Base-by-base conservation (phyloP, 1,140 invertebrate species). In the Sitodiplosis mosellana region DNA sequence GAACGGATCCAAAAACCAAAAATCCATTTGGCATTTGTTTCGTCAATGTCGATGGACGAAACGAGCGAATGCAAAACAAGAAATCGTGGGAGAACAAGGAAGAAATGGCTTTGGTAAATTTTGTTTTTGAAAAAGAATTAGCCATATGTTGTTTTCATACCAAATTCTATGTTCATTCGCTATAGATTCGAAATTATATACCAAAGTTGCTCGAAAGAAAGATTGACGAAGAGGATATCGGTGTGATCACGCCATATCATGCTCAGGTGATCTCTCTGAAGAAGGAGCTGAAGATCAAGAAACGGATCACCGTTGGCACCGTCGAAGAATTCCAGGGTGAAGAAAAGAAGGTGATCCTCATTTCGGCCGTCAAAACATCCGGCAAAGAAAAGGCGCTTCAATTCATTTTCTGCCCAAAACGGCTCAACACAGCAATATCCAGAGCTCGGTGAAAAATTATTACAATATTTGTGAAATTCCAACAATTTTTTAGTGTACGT, bases 311-410 rank as follows among this genome's bases (percentile, higher is more conserved):
- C 74, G 74, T 95, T 36, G 91, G 89, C 0, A 87, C 85, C 7
- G 88, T 94, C 1, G 92, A 97, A 72, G 91, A 96, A 61, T 96
- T 96, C 62, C 93, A 97, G 67, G 92, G 91, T 5, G 61, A 63
- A 68, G 91, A 96, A 65, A 72, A 80, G 46, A 76, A 80, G 41
- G 74, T 89, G 2, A 87, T 96, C 34, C 76, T 96, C 1, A 69
- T 97, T 38, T 88, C 87, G 2, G 83, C 85, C 0, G 91, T 95
- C 1, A 73, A 88, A 49, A 78, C 81, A 0, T 61, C 67, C 10
- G 65, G 69, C 3, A 47, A 71, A 4, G 71, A 66, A 51, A 67
- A 78, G 52, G 55, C 65, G n/a, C 63, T 93, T 15, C 85, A 85
- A 15, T 93, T 92, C 64, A 72, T 89, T 7, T 69, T 69, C 33